A percentile compares a stretch with the other conserved stretches of the same genome.
Evolutionary conservation across 37 sponge, comb jelly and placozoan species (phyloP).

Genomic region (Lycopodina hypogea): DNA sequence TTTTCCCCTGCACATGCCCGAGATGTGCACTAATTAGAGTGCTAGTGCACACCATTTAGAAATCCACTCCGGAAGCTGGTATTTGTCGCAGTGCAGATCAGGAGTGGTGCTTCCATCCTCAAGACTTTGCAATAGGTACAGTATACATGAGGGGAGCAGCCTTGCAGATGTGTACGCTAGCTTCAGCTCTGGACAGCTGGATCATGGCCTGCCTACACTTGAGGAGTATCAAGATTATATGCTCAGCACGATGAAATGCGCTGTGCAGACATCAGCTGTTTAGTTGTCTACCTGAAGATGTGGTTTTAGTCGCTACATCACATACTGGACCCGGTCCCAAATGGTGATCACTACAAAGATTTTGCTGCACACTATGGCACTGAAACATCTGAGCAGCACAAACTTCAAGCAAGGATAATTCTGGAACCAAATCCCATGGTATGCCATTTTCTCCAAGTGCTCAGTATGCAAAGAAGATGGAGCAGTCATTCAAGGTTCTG

Average conservation of each 20-base stretch:
- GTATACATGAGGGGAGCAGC: slow-evolving; percentile 24
- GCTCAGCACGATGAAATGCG: slow-evolving; percentile 48
- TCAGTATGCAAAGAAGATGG: slow-evolving; percentile 52
- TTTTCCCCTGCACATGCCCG: background rate
- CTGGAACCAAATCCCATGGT: slow-evolving; percentile 13
- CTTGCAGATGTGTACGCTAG: slow-evolving; percentile 35
- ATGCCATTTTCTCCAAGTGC: slow-evolving; percentile 52
- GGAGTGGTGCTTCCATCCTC: slow-evolving; percentile 38
- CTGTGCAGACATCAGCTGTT: slow-evolving; percentile 21
- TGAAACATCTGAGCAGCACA: slow-evolving; percentile 28
- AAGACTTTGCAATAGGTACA: slow-evolving; percentile 37
- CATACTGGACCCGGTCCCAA: slow-evolving; percentile 45
- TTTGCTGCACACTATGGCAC: slow-evolving; percentile 34
- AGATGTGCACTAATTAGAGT: background rate
- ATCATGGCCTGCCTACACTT: slow-evolving; percentile 38
- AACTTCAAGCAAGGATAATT: slow-evolving; percentile 19
- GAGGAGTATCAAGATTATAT: slow-evolving; percentile 43
- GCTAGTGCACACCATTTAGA: background rate
- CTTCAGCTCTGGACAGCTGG: slow-evolving; percentile 27
- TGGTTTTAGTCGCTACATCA: slow-evolving; percentile 37
- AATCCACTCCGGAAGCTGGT: background rate
- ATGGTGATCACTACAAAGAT: slow-evolving; percentile 33
- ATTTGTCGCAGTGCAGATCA: slow-evolving; percentile 26
- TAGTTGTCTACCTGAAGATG: slow-evolving; percentile 37
- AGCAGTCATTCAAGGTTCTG: slow-evolving; percentile 3